phyloP scores from a whole-genome alignment of 1,140 invertebrate species.

The Euura saliciscinereae region DNA sequence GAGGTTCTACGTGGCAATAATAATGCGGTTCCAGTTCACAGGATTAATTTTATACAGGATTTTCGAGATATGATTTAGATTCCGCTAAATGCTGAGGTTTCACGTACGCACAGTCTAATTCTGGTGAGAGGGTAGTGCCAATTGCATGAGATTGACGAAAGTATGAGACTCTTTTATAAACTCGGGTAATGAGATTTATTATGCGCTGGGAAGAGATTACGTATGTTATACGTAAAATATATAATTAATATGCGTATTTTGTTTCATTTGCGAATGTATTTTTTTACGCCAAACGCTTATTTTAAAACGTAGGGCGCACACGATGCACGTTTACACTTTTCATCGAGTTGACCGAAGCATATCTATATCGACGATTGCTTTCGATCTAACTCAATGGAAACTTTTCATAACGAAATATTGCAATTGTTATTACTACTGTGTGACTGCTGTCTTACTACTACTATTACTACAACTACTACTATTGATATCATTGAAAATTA shows the following conservation, averaged over 20 bases:
- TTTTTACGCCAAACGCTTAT: too few species aligned
- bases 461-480: conserved; percentile 29
- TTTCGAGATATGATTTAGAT: too few species aligned
- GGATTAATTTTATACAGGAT: too few species aligned
- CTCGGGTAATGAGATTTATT: too few species aligned
- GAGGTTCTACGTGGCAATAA: too few species aligned
- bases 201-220: too few species aligned
- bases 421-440: conserved; percentile 29
- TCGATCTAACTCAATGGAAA: conserved; percentile 52
- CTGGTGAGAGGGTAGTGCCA: conserved; percentile 56
- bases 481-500: conserved; percentile 20
- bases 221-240: neutral
- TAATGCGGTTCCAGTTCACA: too few species aligned
- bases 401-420: conserved; percentile 32
- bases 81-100: too few species aligned
- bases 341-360: conserved; percentile 54
- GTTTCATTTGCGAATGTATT: neutral
- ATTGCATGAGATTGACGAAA: conserved; percentile 44
- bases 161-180: too few species aligned
- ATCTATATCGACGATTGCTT: conserved; percentile 18
- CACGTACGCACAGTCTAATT: conserved; percentile 34
- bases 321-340: conserved; percentile 46
- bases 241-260: neutral
- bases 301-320: too few species aligned
- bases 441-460: conserved; percentile 17